A percentile compares a stretch with the other conserved stretches of the same genome.
These are phyloP conservation scores for Polypterus senegalus DNA, from an alignment of 2,113 vertebrate species.

Conservation along the genomic window DNA sequence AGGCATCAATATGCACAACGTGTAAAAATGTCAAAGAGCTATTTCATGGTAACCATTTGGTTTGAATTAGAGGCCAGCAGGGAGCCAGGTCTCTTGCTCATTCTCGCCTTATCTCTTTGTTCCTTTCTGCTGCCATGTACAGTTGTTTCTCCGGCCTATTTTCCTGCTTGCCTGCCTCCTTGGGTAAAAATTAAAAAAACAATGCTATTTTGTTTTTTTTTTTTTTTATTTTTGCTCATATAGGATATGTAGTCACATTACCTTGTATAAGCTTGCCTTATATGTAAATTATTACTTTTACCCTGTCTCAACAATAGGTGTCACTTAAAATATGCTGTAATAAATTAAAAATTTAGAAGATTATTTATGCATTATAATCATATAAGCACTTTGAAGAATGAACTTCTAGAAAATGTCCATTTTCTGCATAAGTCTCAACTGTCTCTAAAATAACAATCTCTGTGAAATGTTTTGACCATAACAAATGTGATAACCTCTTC, in stretches of 20 bases:
- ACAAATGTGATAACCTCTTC: too few species aligned
- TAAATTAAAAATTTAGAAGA: too few species aligned
- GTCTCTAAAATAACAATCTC: background rate
- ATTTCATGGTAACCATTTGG: slow-evolving; percentile 35
- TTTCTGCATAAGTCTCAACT: background rate
- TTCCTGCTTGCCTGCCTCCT: background rate
- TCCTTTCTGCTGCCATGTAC: slow-evolving; percentile 21
- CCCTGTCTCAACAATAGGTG: too few species aligned
- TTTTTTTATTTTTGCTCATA: too few species aligned
- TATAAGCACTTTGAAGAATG: background rate
- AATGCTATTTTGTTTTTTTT: too few species aligned
- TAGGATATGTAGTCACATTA: too few species aligned
- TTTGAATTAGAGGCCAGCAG: slow-evolving; percentile 37
- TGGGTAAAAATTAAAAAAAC: too few species aligned
- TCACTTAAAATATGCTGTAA: too few species aligned
- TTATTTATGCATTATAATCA: too few species aligned
- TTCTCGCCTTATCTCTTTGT: slow-evolving; percentile 25
- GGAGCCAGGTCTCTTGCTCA: slow-evolving; percentile 25
- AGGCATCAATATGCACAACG: slow-evolving; percentile 31
- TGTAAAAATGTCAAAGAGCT: slow-evolving; percentile 38
- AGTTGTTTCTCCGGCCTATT: slow-evolving; percentile 16
- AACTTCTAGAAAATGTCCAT: background rate
- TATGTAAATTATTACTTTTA: too few species aligned
- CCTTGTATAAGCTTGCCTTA: too few species aligned
- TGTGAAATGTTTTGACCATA: background rate